Base-by-base conservation (phyloP, 2,797 vertebrate genomes). In the Sebastes hopkinsi region DNA sequence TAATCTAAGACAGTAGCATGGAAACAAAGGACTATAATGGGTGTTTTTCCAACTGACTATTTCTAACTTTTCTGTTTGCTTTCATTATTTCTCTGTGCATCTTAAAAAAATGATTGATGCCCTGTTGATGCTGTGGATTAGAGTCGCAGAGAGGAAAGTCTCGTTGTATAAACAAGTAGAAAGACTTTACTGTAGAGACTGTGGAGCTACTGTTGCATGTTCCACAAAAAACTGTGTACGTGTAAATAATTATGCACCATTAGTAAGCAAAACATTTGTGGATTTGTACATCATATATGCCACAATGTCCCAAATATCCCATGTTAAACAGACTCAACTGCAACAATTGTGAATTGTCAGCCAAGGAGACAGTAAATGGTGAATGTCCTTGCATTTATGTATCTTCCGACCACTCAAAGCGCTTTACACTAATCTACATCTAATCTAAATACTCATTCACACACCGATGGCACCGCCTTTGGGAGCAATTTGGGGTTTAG, bases 21-120 rank as follows among this genome's bases (percentile, higher is more conserved):
- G 74, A 89, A 90, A 80, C 74, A 80, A 83, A 87, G 78, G 74
- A 56, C 55, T 71, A 66, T 59, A 83, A 81, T 75, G 74, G 30
- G 1, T 73, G 62, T 27, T 69, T 80, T 72, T 72, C 22, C 32
- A 22, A 36, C 13, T 1, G 14, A 50, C 86, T 18, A 69, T 82
- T 90, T 50, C 56, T 69, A 86, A 86, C 73, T 67, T 58, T 61
- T 72, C 5, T 42, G 23, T 80, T 86, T 72, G 13, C 56, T 77
- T 67, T 77, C 12, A 66, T 78, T 55, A 60, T 38, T 29, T 30
- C 38, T 70, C 27, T 14, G 16, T 59, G 4, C n/a, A 67, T 83
- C 60, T 42, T 75, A 30, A 64, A 81, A 81, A 52, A 61, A 29
- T 67, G 8, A 76, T 65, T 64, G 2, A 75, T 46, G 36, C 56